Evolutionary conservation across 2,113 vertebrate species (phyloP).

Genomic region (Ophiodon elongatus): DNA sequence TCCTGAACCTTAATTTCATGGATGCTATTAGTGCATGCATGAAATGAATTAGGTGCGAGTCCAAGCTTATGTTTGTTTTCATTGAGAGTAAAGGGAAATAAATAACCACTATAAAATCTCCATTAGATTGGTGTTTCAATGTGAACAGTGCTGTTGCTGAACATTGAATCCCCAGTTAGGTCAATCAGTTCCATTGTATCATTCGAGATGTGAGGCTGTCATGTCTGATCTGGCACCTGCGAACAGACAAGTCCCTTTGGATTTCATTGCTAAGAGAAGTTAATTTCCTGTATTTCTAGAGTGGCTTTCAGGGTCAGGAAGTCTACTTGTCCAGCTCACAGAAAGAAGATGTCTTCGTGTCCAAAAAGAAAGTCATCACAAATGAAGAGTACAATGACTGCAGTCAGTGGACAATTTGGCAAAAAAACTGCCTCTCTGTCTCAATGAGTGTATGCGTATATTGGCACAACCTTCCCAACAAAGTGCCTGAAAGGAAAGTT

Average conservation of each 20-base stretch:
- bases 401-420: slow-evolving; percentile 29
- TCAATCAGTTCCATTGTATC: slow-evolving; percentile 18
- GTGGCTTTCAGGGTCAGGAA: slow-evolving; percentile 39
- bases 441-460: slow-evolving; percentile 40
- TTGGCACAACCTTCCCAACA: slow-evolving; percentile 23
- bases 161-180: neutral
- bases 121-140: neutral
- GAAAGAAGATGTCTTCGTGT: neutral
- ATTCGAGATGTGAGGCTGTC: neutral
- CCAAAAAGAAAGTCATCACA: slow-evolving; percentile 5
- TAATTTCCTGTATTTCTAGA: slow-evolving; percentile 50
- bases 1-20: slow-evolving; percentile 16
- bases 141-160: slow-evolving; percentile 1
- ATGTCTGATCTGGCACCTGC: slow-evolving; percentile 26
- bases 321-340: slow-evolving; percentile 5
- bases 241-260: neutral
- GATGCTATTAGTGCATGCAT: neutral
- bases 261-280: slow-evolving; percentile 15
- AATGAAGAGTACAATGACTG: slow-evolving; percentile 34
- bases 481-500: slow-evolving; percentile 53
- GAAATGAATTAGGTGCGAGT: slow-evolving; percentile 13
- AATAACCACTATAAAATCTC: neutral
- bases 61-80: slow-evolving; percentile 7
- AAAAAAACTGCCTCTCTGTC: slow-evolving; percentile 24
- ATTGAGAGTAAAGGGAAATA: slow-evolving; percentile 6